phyloP scores from a whole-genome alignment of 2,113 vertebrate genomes.

The Oreotragus oreotragus region DNA sequence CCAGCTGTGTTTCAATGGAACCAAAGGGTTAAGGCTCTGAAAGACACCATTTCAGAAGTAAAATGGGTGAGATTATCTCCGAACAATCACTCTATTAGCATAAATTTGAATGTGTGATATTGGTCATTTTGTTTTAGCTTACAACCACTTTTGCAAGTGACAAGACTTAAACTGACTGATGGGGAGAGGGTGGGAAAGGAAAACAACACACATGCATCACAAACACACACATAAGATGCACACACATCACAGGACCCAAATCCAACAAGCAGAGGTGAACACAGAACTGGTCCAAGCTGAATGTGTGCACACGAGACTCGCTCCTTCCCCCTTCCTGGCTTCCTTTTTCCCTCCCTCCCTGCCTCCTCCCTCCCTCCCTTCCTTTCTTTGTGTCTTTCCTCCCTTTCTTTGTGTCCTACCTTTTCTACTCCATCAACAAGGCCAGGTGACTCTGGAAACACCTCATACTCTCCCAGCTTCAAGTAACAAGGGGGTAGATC shows the following conservation, averaged over 20 bases:
- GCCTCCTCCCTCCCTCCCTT: not conserved
- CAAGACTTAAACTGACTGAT: not conserved
- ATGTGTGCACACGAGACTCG: not conserved
- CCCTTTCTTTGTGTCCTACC: not conserved
- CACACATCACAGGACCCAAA: not conserved
- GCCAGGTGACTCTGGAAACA: not conserved
- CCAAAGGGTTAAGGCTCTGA: not conserved
- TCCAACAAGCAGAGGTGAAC: not conserved
- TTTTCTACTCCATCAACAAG: not conserved
- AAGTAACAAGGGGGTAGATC: not conserved
- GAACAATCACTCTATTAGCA: conserved; percentile 40
- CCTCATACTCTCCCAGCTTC: not conserved
- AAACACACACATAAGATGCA: not conserved
- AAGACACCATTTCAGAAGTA: conserved; percentile 18
- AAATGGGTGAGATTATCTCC: conserved; percentile 14
- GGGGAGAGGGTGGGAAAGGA: not conserved
- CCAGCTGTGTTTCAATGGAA: conserved; percentile 25
- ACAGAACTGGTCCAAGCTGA: not conserved
- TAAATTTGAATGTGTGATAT: not conserved
- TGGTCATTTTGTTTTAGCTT: conserved; percentile 8
- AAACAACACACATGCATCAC: not conserved
- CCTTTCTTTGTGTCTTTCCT: too few species aligned
- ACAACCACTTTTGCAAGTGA: not conserved
- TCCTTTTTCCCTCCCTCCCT: not conserved
- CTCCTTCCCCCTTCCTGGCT: not conserved